Evolutionary conservation across 92 coral and sea anemone genomes (phyloP), one percentile per base, ranked within the genome.

Genomic region (Paramuricea clavata): DNA sequence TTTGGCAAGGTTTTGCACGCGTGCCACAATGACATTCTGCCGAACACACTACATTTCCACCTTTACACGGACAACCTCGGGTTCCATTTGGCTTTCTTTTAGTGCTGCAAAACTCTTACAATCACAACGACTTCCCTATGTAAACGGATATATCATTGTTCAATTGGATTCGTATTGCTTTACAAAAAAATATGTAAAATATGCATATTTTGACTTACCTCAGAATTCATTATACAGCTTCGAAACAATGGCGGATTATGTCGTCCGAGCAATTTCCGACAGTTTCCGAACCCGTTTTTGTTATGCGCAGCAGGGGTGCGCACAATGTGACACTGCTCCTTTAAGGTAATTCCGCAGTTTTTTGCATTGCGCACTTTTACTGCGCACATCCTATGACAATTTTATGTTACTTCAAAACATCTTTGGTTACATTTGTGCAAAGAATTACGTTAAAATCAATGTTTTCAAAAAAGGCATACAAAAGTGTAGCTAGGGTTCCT

Each of bases 51-150:
- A 82, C 80, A 41, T 47, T 47, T 62, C 76, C 43, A 27, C 86
- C 86, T 64, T 82, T 67, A 64, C 86, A 82, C 12, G 86, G 86
- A 36, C 86, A 80, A 41, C 86, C 79, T 30, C 42, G 78, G 52
- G 74, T 61, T 39, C 78, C 54, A 67, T 44, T 82, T 35, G 28
- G 59, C 35, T 82, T 82, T 31, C 41, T 70, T 27, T 82, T 82
- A 11, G 34, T 27, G 25, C 76, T 67, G 76, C 76, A 68, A 67
- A 39, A 67, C 78, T 82, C 49, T 65, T 82, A 35, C 86, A 82
- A 44, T 82, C 36, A 43, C 86, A 82, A 30, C 19, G 36, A 35
- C 25, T 67, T 67, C 6, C 44, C 74, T 22, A 30, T 67, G 74
- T 30, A 67, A 35, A 12, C 16, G 30, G 44, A 67, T 67, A 67